phyloP scores from a whole-genome alignment of 2,113 vertebrate genomes.

The Geococcyx californianus region DNA sequence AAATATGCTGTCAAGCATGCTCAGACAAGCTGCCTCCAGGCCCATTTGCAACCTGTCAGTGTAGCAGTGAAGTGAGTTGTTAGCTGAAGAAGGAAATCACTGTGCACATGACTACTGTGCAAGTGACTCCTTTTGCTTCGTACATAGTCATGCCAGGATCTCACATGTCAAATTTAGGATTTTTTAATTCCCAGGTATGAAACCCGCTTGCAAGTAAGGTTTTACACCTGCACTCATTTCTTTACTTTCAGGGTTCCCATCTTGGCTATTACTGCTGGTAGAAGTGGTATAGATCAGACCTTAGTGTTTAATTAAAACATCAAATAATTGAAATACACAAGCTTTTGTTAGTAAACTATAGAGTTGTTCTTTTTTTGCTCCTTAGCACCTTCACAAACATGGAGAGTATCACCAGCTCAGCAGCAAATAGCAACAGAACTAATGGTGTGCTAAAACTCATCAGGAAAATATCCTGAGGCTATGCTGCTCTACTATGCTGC shows the following conservation, averaged over 20 bases:
- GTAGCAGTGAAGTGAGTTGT: not conserved
- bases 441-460: not conserved
- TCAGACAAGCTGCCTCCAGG: conserved; percentile 26
- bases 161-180: not conserved
- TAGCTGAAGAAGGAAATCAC: not conserved
- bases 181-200: not conserved
- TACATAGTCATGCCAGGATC: not conserved
- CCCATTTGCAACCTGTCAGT: not conserved
- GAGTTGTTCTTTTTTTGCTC: conserved; percentile 15
- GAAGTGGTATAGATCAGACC: not conserved
- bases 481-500: not conserved
- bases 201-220: not conserved
- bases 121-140: not conserved
- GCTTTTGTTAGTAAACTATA: not conserved
- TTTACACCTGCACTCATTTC: not conserved
- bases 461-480: conserved; percentile 42
- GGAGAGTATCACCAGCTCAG: not conserved
- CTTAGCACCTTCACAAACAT: not conserved
- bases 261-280: not conserved
- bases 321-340: not conserved
- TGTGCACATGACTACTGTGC: not conserved
- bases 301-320: not conserved
- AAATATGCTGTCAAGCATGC: not conserved
- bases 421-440: conserved; percentile 12
- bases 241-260: not conserved